A percentile compares a stretch with the other conserved stretches of the same genome.
phyloP scores from a whole-genome alignment of 2,113 vertebrate genomes.

The Bubalus kerabau region DNA sequence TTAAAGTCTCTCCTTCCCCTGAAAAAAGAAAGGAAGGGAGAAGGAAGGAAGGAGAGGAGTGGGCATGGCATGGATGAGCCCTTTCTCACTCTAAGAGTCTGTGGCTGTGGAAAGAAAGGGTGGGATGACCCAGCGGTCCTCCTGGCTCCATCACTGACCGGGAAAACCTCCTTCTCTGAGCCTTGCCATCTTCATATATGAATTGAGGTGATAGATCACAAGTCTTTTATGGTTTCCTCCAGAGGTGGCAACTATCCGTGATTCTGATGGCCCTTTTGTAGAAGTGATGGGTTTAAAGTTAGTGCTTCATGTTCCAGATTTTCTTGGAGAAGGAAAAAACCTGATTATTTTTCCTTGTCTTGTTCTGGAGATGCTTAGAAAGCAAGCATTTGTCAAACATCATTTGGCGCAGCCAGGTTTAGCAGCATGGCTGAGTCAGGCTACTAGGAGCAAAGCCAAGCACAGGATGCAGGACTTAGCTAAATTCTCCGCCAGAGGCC shows the following conservation, averaged over 20 bases:
- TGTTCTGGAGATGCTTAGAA: not conserved
- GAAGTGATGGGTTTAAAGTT: not conserved
- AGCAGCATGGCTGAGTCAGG: not conserved
- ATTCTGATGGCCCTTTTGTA: not conserved
- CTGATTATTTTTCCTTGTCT: not conserved
- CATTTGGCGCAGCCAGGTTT: conserved; percentile 8
- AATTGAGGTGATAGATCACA: not conserved
- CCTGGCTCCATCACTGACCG: too few relatives aligned
- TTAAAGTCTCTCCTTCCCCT: not conserved
- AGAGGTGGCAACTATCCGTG: not conserved
- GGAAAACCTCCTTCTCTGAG: not conserved
- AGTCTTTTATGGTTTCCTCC: not conserved
- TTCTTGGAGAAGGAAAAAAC: not conserved
- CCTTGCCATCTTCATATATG: not conserved
- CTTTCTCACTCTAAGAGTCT: not conserved
- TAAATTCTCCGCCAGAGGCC: not conserved
- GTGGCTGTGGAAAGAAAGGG: not conserved
- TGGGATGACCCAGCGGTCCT: not conserved
- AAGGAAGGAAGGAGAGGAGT: not conserved
- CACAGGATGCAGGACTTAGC: not conserved
- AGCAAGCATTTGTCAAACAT: not conserved
- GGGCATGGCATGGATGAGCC: too few relatives aligned
- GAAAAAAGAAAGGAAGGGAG: not conserved
- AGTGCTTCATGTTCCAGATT: not conserved
- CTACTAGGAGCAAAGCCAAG: conserved; percentile 31